These are phyloP conservation scores for Gymnosoma rotundatum DNA, from an alignment of 2,888 invertebrate species.

Conservation along the genomic window DNA sequence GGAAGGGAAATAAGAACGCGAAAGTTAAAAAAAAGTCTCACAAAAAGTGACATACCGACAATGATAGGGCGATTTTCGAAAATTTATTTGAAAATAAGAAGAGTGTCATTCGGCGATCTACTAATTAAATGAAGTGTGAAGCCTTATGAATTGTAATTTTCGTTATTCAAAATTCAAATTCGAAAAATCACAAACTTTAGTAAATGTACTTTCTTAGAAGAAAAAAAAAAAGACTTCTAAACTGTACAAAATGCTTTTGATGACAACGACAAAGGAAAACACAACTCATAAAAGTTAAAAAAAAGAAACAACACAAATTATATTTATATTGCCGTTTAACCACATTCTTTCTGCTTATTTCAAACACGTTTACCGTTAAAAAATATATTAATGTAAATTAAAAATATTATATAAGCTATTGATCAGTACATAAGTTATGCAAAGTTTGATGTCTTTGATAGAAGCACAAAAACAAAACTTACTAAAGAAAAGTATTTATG, in stretches of 20 bases:
- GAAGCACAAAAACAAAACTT: no score
- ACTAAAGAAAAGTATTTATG: no score
- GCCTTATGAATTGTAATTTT: no score
- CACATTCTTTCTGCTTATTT: constrained; percentile 61
- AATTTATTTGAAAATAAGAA: no score
- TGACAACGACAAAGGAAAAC: not conserved
- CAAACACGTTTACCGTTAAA: constrained; percentile 32
- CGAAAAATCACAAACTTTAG: constrained; percentile 21
- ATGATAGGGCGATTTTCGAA: no score
- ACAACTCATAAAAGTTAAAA: constrained; percentile 21
- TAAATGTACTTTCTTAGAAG: not conserved
- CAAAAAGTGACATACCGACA: no score
- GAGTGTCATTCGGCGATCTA: no score
- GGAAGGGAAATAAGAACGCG: no score
- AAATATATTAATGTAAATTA: not conserved
- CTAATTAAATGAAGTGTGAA: no score
- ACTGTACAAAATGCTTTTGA: no score
- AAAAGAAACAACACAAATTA: constrained; percentile 40
- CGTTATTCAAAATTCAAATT: not conserved
- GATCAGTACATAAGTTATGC: not conserved
- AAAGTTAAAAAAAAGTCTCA: no score
- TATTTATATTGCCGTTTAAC: constrained; percentile 60
- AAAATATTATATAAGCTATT: not conserved
- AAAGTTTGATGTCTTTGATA: no score
- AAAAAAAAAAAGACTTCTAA: not conserved